Evolutionary conservation across 2,888 invertebrate genomes (phyloP).

Genomic region (Andricus quercusramuli): DNA sequence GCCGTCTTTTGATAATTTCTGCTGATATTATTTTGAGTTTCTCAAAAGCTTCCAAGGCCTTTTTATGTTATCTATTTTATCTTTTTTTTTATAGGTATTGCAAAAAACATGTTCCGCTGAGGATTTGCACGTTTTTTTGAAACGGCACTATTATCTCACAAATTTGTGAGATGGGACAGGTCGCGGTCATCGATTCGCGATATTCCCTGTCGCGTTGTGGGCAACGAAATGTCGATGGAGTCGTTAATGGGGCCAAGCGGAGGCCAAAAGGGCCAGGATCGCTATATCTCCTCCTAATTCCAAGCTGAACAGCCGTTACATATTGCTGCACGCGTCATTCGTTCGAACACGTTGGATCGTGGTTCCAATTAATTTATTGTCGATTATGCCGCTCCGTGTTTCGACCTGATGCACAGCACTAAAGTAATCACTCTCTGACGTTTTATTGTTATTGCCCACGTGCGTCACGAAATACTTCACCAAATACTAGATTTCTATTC

Average conservation of each 20-base stretch:
- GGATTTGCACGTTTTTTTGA: not conserved
- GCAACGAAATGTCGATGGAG: slow-evolving; percentile 43
- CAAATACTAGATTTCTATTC: too few relatives aligned
- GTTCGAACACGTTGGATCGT: slow-evolving; percentile 53
- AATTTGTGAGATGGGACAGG: slow-evolving; percentile 20
- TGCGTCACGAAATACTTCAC: slow-evolving; percentile 18
- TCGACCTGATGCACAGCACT: slow-evolving; percentile 55
- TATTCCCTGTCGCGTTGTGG: slow-evolving; percentile 42
- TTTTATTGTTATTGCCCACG: slow-evolving; percentile 51
- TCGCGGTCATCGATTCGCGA: slow-evolving; percentile 40
- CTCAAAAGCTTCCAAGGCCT: too few relatives aligned
- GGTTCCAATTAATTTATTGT: slow-evolving; percentile 63
- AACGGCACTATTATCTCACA: not conserved
- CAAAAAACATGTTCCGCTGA: not conserved
- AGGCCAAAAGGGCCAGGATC: slow-evolving; percentile 42
- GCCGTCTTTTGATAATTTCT: too few relatives aligned
- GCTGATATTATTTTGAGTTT: too few relatives aligned
- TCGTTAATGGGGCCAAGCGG: slow-evolving; percentile 39
- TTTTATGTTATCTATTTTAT: not conserved
- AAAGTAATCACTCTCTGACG: slow-evolving; percentile 46
- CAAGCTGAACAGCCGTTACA: slow-evolving; percentile 53
- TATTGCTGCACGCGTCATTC: slow-evolving; percentile 60
- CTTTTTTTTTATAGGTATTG: not conserved
- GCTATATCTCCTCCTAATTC: slow-evolving; percentile 54
- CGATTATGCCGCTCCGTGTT: slow-evolving; percentile 61